A percentile compares a stretch with the other conserved stretches of the same genome.
These are phyloP conservation scores for Pherbina coryleti DNA, from an alignment of 2,888 invertebrate species.

Conservation along the genomic window DNA sequence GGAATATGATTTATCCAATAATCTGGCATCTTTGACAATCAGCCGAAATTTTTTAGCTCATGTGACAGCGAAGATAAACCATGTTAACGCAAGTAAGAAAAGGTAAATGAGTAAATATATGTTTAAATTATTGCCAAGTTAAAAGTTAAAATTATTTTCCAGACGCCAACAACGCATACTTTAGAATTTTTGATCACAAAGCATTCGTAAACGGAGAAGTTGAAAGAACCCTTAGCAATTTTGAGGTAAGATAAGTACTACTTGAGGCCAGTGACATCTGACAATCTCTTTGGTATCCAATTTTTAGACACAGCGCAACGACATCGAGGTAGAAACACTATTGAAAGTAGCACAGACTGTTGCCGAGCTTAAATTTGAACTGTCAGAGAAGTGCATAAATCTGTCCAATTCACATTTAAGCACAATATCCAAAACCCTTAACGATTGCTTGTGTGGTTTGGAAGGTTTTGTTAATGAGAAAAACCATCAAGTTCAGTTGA, in stretches of 20 bases:
- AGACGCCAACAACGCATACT: slow-evolving; percentile 88
- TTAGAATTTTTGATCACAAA: slow-evolving; percentile 87
- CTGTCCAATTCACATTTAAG: slow-evolving; percentile 66
- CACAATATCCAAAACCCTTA: slow-evolving; percentile 51
- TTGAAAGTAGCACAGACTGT: slow-evolving; percentile 82
- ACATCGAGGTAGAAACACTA: slow-evolving; percentile 83
- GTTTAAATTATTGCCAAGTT: neutral
- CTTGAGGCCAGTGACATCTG: neutral
- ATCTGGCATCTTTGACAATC: too few relatives aligned
- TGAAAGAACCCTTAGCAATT: slow-evolving; percentile 84
- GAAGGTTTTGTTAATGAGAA: slow-evolving; percentile 52
- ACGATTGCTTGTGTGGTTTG: slow-evolving; percentile 49
- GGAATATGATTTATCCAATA: too few relatives aligned
- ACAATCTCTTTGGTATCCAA: neutral
- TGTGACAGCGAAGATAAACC: slow-evolving; percentile 14
- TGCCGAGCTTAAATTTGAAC: slow-evolving; percentile 82
- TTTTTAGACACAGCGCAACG: slow-evolving; percentile 71
- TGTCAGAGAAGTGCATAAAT: slow-evolving; percentile 78
- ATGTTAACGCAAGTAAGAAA: slow-evolving; percentile 27
- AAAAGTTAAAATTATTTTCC: slow-evolving; percentile 53
- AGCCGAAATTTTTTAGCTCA: too few relatives aligned
- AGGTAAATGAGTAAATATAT: slow-evolving; percentile 7
- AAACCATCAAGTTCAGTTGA: slow-evolving; percentile 50
- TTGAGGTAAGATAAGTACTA: slow-evolving; percentile 77
- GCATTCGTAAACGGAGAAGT: slow-evolving; percentile 90